Evolutionary conservation across 1,140 invertebrate genomes (phyloP).

Genomic region (Caenorhabditis latens): DNA sequence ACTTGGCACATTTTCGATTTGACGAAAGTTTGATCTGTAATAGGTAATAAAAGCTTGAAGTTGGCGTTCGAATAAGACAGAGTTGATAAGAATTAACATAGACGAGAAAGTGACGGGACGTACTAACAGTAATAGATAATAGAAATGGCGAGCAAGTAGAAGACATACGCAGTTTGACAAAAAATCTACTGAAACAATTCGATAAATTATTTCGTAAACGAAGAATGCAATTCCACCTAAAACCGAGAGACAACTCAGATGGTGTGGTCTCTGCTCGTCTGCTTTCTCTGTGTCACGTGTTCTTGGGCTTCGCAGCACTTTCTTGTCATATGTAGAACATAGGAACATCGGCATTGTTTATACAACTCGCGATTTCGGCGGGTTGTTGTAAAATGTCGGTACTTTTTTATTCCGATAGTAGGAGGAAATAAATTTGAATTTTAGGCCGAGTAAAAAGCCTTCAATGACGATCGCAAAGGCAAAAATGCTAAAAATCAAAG

Average conservation of each 20-base stretch:
- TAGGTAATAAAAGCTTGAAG: neutral
- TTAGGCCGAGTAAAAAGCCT: too few species aligned
- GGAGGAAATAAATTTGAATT: too few species aligned
- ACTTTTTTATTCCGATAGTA: too few species aligned
- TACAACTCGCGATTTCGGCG: too few species aligned
- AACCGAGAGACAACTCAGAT: neutral
- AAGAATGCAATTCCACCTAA: neutral
- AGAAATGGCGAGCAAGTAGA: neutral
- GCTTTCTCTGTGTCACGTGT: neutral
- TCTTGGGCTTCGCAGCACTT: too few species aligned
- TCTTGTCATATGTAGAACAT: too few species aligned
- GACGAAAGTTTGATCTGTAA: neutral
- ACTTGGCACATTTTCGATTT: slow-evolving; percentile 47
- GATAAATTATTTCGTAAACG: neutral
- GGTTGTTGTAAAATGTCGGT: too few species aligned
- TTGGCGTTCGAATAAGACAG: too few species aligned
- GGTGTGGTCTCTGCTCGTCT: neutral
- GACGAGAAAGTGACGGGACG: neutral
- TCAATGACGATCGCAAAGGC: too few species aligned
- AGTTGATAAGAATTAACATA: neutral
- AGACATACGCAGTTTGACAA: neutral
- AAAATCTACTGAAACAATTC: neutral
- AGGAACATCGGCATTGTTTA: too few species aligned
- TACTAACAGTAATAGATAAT: too few species aligned
- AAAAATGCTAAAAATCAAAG: too few species aligned